Evolutionary conservation across 2,113 vertebrate species (phyloP), one percentile per base, ranked within the genome.

Genomic region (Forbesichthys papilliferus): DNA sequence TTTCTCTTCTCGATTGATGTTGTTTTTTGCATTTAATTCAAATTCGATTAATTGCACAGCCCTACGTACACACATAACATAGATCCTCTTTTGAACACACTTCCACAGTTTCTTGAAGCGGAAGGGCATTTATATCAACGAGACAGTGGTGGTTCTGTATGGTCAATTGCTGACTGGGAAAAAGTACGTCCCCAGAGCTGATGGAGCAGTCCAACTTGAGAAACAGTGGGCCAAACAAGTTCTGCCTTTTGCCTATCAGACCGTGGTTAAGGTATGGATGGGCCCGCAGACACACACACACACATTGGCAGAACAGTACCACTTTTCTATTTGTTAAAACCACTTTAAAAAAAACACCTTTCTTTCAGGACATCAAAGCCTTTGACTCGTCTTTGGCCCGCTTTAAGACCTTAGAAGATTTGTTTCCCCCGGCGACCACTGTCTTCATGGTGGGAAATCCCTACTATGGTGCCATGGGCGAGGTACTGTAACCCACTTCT

Each of bases 191-290:
- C 87, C 97, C 51, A 93, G 90, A 82, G 93, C 94, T 66, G 94
- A 89, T n/a, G 96, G 96, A 54, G 91, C 93, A 27, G 96, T 99
- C 73, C 92, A 90, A 81, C 90, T 99, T 68, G 96, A 99, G 90
- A 99, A 99, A 69, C 97, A 99, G 78, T 99, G 97, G 97, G 92
- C 96, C 77, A 98, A 96, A 87, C 97, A 99, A 90, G 82, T 93
- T 78, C 91, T 98, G 75, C 95, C 96, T 59, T 98, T 96, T 78
- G 94, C 96, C 83, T 92, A 92, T 87, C 97, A 99, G 89, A 94
- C 95, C 4, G 73, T 96, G 76, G 97, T 99, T 61, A 95, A 94
- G 94, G 97, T 99, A 87, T 48, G 4, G 14, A 46, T 10, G n/a
- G 3, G 49, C 13, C 33, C 3, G 51, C 1, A 42, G n/a, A 48